Percentiles rank a stretch among this genome's conserved stretches.
phyloP scores from a whole-genome alignment of 2,888 invertebrate genomes.

The Biston stratarius region DNA sequence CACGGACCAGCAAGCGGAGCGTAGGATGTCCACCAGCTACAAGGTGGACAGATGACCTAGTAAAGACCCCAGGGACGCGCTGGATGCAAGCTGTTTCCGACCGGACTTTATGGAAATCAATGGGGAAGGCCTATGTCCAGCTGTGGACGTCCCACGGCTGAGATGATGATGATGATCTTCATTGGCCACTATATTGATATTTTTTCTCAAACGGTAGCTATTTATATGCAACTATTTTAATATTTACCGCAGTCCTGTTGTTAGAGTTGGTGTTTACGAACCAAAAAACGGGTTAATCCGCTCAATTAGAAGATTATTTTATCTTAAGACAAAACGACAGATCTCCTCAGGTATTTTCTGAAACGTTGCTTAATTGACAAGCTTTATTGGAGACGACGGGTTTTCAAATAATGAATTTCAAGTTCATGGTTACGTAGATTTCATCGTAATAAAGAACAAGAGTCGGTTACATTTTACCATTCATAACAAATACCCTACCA shows the following conservation, averaged over 20 bases:
- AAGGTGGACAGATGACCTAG: no score
- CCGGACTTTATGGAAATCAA: no score
- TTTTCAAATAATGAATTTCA: conserved; percentile 1
- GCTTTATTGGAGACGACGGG: conserved; percentile 11
- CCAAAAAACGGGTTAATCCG: conserved; percentile 29
- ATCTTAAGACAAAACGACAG: conserved; percentile 32
- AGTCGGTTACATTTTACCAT: no score
- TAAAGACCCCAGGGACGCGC: no score
- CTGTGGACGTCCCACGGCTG: no score
- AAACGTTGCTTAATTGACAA: conserved; percentile 32
- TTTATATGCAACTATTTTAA: neutral
- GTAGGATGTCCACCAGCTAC: no score
- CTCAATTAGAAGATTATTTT: conserved; percentile 39
- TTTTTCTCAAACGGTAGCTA: neutral
- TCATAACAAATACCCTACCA: no score
- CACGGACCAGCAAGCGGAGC: no score
- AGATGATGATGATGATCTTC: no score
- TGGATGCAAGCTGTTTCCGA: no score
- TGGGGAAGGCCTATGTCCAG: no score
- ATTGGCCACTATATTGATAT: no score
- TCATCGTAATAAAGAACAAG: neutral
- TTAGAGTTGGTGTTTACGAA: neutral
- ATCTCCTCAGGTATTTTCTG: conserved; percentile 20
- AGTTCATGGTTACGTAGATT: neutral
- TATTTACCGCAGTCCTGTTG: conserved; percentile 2